phyloP scores from a whole-genome alignment of 2,888 invertebrate genomes.

The Acleris laterana region DNA sequence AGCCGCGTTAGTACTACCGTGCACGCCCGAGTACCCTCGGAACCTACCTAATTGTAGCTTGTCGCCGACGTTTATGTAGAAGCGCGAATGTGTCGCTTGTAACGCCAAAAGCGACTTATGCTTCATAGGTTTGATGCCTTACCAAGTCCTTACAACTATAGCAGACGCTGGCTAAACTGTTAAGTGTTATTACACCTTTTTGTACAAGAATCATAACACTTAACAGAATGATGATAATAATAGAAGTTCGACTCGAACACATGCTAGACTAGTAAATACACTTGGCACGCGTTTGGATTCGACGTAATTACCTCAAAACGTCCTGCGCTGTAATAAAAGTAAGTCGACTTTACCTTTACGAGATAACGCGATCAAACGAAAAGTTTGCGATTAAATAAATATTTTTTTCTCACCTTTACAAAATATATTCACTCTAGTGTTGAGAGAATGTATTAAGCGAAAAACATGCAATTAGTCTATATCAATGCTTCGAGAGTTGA shows the following conservation, averaged over 20 bases:
- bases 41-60: conserved; percentile 64
- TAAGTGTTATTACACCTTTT: background rate
- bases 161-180: conserved; percentile 7
- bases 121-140: conserved; percentile 1
- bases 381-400: conserved; percentile 20
- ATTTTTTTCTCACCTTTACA: conserved; percentile 29
- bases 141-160: background rate
- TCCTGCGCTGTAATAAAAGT: conserved; percentile 14
- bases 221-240: conserved; percentile 19
- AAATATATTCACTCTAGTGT: conserved; percentile 20
- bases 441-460: conserved; percentile 58
- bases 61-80: conserved; percentile 35
- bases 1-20: conserved; percentile 63
- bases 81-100: conserved; percentile 17
- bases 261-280: conserved; percentile 25
- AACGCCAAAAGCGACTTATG: conserved; percentile 18
- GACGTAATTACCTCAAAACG: conserved; percentile 8
- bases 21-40: conserved; percentile 38
- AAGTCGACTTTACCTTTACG: conserved; percentile 1
- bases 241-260: conserved; percentile 27
- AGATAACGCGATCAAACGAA: conserved; percentile 19
- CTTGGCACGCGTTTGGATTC: background rate
- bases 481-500: conserved; percentile 49
- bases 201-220: conserved; percentile 6
- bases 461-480: conserved; percentile 74